A percentile compares a stretch with the other conserved stretches of the same genome.
Conservation (phyloP, 1,140 invertebrate genomes). For the Periplaneta americana region DNA sequence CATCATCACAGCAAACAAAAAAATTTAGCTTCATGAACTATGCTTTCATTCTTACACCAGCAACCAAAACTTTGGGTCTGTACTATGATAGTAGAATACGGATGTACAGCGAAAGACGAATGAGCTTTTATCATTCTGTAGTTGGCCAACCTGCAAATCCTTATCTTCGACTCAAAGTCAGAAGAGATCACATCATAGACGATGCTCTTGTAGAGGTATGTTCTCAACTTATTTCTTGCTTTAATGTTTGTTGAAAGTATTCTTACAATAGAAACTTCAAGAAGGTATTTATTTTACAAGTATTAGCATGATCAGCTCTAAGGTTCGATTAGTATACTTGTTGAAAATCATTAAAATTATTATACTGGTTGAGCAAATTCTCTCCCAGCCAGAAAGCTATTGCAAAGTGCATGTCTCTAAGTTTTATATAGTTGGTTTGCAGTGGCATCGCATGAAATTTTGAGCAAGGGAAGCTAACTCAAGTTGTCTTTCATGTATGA, state of each 20-base stretch:
- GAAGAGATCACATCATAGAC: slow-evolving; percentile 83
- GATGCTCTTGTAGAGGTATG: slow-evolving; percentile 81
- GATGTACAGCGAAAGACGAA: slow-evolving; percentile 87
- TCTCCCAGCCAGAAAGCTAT: too few species aligned
- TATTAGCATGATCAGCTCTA: too few species aligned
- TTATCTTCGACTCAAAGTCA: slow-evolving; percentile 74
- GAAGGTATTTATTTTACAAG: too few species aligned
- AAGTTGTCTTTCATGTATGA: too few species aligned
- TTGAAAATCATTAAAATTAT: too few species aligned
- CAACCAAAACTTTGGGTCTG: slow-evolving; percentile 82
- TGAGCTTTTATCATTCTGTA: slow-evolving; percentile 73
- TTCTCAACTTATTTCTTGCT: background rate
- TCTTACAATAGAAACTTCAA: too few species aligned
- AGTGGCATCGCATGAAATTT: too few species aligned
- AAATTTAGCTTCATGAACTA: slow-evolving; percentile 92
- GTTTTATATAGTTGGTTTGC: too few species aligned
- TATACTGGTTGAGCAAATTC: too few species aligned
- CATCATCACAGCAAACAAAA: slow-evolving; percentile 34
- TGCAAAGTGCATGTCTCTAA: too few species aligned
- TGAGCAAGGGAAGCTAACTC: too few species aligned
- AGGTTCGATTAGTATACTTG: too few species aligned
- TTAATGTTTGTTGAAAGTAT: background rate
- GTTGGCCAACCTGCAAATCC: slow-evolving; percentile 75
- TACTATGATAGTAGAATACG: slow-evolving; percentile 93
- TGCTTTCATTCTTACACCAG: slow-evolving; percentile 86